Conservation (phyloP, 1,140 invertebrate species). For the Drosophila takahashii region DNA sequence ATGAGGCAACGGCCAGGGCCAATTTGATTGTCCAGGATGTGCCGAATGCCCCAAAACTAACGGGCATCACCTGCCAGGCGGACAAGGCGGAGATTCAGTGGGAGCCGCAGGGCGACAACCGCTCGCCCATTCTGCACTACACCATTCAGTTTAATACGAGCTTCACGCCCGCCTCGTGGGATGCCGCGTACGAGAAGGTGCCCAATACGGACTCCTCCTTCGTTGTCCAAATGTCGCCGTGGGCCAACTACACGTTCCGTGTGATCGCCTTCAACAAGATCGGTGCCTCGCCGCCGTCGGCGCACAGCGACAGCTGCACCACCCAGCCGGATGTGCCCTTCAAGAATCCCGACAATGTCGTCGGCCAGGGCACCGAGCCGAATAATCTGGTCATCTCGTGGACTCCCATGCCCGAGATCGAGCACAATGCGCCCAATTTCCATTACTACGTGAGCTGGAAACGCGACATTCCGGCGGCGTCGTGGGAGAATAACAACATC, state of each 20-base stretch:
- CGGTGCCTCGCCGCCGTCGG: constrained; percentile 94
- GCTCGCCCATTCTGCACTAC: constrained; percentile 96
- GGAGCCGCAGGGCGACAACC: constrained; percentile 96
- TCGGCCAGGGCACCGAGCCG: constrained; percentile 94
- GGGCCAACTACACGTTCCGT: constrained; percentile 98
- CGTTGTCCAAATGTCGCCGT: constrained; percentile 92
- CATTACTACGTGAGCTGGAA: constrained; percentile 96
- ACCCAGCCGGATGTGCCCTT: constrained; percentile 95
- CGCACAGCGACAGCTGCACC: constrained; percentile 92
- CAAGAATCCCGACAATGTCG: constrained; percentile 98
- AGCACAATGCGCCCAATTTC: constrained; percentile 97
- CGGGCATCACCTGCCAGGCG: constrained; percentile 88
- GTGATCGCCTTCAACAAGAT: constrained; percentile 97
- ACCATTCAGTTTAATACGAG: constrained; percentile 97
- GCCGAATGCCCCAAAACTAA: constrained; percentile 93
- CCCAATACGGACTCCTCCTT: constrained; percentile 92
- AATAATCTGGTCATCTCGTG: constrained; percentile 97
- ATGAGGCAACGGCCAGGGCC: constrained; percentile 92
- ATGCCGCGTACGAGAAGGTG: constrained; percentile 90
- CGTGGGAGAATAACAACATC: constrained; percentile 91
- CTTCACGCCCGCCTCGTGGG: constrained; percentile 97
- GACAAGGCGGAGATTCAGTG: constrained; percentile 92
- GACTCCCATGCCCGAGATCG: constrained; percentile 98
- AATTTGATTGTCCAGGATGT: constrained; percentile 97
- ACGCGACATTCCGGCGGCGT: constrained; percentile 90